phyloP scores from a whole-genome alignment of 2,113 vertebrate species.

The Pluvianellus socialis region DNA sequence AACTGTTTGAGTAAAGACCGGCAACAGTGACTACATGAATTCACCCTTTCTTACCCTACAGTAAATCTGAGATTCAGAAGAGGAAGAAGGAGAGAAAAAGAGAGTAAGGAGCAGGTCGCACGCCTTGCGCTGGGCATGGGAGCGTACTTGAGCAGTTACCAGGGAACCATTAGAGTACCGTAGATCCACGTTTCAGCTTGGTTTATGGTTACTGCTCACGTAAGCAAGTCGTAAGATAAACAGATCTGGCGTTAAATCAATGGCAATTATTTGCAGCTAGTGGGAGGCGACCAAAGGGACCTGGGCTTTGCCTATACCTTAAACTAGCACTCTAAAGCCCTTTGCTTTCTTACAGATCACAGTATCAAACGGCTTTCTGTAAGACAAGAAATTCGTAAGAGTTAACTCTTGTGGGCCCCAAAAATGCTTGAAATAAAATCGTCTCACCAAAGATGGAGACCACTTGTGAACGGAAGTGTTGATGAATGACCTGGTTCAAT shows the following conservation, averaged over 20 bases:
- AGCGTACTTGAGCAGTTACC: neutral
- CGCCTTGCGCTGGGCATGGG: neutral
- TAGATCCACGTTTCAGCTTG: neutral
- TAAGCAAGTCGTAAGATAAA: neutral
- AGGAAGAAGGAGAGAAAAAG: neutral
- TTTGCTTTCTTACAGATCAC: neutral
- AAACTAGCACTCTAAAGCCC: neutral
- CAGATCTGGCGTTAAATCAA: neutral
- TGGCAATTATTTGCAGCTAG: neutral
- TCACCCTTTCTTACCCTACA: neutral
- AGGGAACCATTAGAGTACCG: neutral
- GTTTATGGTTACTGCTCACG: neutral
- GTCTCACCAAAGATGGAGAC: conserved; percentile 5
- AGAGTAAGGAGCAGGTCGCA: neutral
- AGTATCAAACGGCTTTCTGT: neutral
- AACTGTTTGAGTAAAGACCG: neutral
- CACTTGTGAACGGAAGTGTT: neutral
- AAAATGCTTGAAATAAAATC: conserved; percentile 25
- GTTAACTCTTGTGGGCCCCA: neutral
- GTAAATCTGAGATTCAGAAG: neutral
- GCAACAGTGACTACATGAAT: neutral
- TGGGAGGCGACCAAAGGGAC: neutral
- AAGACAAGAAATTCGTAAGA: neutral
- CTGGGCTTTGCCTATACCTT: neutral
- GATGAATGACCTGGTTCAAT: conserved; percentile 50